These are phyloP conservation scores for Parus major DNA, from an alignment of 2,113 vertebrate genomes.

Conservation along the genomic window DNA sequence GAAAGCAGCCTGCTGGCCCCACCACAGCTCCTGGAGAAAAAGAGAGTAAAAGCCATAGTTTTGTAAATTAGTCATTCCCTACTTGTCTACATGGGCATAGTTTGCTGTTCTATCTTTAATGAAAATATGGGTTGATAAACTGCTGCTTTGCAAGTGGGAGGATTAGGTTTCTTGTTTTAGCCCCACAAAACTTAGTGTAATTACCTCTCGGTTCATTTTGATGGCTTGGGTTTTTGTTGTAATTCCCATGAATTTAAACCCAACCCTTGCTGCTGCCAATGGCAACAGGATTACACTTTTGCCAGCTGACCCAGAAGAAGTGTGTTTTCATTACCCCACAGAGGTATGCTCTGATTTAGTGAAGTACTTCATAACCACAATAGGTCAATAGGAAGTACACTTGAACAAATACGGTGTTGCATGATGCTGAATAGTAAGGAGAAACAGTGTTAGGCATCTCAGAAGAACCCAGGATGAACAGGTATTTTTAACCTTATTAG, in stretches of 20 bases:
- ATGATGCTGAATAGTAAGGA: conserved; percentile 5
- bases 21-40: background rate
- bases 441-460: conserved; percentile 7
- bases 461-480: conserved; percentile 29
- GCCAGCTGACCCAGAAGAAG: conserved; percentile 33
- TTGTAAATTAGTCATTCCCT: background rate
- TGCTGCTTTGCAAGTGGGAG: background rate
- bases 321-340: conserved; percentile 29
- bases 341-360: conserved; percentile 53
- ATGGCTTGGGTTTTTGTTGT: conserved; percentile 22
- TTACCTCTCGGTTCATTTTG: background rate
- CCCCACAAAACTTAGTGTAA: background rate
- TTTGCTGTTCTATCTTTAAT: background rate
- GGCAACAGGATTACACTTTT: conserved; percentile 5
- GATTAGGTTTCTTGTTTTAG: conserved; percentile 15
- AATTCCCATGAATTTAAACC: conserved; percentile 33
- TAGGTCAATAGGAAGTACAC: conserved; percentile 55
- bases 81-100: background rate
- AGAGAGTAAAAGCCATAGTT: background rate
- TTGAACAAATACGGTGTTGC: conserved; percentile 32
- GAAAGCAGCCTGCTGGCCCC: background rate
- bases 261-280: background rate
- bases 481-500: conserved; percentile 69
- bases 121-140: background rate
- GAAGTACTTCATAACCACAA: conserved; percentile 35